Evolutionary conservation across 2,888 invertebrate genomes (phyloP).

Genomic region (Drosophila anomalipes): DNA sequence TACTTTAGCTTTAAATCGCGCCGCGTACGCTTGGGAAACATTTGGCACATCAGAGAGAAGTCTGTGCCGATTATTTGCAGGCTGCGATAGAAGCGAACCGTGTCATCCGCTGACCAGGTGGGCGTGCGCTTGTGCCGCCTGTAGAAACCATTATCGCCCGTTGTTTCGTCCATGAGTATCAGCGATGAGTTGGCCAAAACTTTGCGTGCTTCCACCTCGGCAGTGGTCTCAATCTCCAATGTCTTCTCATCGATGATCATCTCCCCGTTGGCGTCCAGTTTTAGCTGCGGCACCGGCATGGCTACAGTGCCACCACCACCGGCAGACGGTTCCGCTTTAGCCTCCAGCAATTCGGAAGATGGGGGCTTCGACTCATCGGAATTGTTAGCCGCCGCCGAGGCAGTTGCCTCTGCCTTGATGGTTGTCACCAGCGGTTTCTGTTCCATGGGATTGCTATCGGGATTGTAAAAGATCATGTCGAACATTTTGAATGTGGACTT

Average conservation of each 20-base stretch:
- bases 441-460: slow-evolving; percentile 91
- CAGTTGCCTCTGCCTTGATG: slow-evolving; percentile 80
- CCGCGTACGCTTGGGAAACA: slow-evolving; percentile 92
- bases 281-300: slow-evolving; percentile 92
- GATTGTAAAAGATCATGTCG: slow-evolving; percentile 96
- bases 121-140: slow-evolving; percentile 89
- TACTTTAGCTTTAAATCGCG: slow-evolving; percentile 96
- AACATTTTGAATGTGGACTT: slow-evolving; percentile 93
- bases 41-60: slow-evolving; percentile 94
- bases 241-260: slow-evolving; percentile 94
- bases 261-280: slow-evolving; percentile 93
- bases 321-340: slow-evolving; percentile 51
- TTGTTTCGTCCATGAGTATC: slow-evolving; percentile 88
- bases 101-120: slow-evolving; percentile 92
- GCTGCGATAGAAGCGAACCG: slow-evolving; percentile 95
- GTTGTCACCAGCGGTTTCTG: slow-evolving; percentile 70
- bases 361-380: slow-evolving; percentile 54
- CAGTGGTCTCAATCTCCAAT: slow-evolving; percentile 89
- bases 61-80: slow-evolving; percentile 96
- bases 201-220: slow-evolving; percentile 87
- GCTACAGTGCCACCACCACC: slow-evolving; percentile 73
- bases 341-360: slow-evolving; percentile 45
- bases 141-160: slow-evolving; percentile 87
- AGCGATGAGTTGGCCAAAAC: slow-evolving; percentile 89
- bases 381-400: neutral